These are phyloP conservation scores for Phyllotreta cruciferae DNA, from an alignment of 2,888 invertebrate genomes.

Conservation along the genomic window DNA sequence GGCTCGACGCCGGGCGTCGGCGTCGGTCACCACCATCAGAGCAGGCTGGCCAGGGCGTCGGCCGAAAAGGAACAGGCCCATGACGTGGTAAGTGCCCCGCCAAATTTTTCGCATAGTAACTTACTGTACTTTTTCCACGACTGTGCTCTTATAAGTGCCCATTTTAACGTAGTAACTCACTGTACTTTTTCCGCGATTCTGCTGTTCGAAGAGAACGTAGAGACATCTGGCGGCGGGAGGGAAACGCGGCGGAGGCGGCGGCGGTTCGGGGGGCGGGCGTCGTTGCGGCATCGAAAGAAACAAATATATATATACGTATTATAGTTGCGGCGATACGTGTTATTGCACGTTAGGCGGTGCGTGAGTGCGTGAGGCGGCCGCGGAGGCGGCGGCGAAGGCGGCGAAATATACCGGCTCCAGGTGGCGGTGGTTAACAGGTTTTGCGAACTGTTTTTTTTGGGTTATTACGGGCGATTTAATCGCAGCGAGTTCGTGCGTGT, in stretches of 20 bases:
- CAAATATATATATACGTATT: constrained; percentile 4
- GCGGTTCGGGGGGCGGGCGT: constrained; percentile 7
- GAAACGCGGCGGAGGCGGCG: constrained; percentile 12
- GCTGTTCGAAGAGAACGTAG: constrained; percentile 1
- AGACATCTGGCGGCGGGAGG: constrained; percentile 28
- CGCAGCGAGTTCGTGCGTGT: too few relatives aligned
- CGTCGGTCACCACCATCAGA: constrained; percentile 3
- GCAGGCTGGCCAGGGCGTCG: constrained; percentile 34
- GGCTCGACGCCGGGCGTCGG: constrained; percentile 25
- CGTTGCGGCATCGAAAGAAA: constrained; percentile 4
- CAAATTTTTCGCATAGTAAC: neutral
- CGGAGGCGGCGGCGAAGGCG: constrained; percentile 5
- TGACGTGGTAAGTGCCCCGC: constrained; percentile 17
- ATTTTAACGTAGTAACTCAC: too few relatives aligned
- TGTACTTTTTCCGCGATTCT: too few relatives aligned
- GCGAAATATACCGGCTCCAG: neutral
- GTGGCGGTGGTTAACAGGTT: too few relatives aligned
- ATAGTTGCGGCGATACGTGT: neutral
- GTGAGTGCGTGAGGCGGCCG: constrained; percentile 5
- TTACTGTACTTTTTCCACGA: constrained; percentile 12
- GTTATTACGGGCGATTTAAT: too few relatives aligned
- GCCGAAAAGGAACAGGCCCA: constrained; percentile 22
- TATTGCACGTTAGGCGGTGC: too few relatives aligned
- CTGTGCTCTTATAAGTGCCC: neutral
- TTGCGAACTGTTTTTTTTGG: too few relatives aligned